phyloP scores from a whole-genome alignment of 2,888 invertebrate species.

The Lycaena phlaeas region DNA sequence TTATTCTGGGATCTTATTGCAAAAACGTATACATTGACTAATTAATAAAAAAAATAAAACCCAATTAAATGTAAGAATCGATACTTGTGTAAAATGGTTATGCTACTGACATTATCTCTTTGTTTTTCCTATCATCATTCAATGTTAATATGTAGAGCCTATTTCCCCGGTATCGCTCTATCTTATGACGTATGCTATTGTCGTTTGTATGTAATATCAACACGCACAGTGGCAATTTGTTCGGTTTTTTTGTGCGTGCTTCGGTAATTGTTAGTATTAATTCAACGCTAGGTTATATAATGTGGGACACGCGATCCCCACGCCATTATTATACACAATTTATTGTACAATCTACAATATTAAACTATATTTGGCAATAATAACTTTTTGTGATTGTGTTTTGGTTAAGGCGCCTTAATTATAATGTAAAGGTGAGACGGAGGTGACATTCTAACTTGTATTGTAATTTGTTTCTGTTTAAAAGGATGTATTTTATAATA shows the following conservation, averaged over 20 bases:
- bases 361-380: constrained; percentile 4
- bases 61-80: no score
- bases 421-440: background rate
- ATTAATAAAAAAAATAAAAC: no score
- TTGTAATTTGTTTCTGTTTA: background rate
- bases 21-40: no score
- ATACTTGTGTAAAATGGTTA: no score
- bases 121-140: no score
- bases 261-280: constrained; percentile 65
- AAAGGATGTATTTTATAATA: no score
- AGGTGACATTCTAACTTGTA: no score
- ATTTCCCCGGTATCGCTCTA: background rate
- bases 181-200: background rate
- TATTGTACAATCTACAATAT: constrained; percentile 26
- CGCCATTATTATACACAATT: constrained; percentile 26
- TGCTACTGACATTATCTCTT: no score
- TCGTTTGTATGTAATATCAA: constrained; percentile 17
- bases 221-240: constrained; percentile 64
- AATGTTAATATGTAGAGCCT: no score
- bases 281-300: constrained; percentile 44
- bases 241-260: constrained; percentile 51
- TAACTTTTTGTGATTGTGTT: background rate
- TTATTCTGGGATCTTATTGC: no score
- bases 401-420: background rate
- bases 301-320: constrained; percentile 43